Base-by-base conservation (phyloP, 2,797 vertebrate species). In the Coilia nasus region DNA sequence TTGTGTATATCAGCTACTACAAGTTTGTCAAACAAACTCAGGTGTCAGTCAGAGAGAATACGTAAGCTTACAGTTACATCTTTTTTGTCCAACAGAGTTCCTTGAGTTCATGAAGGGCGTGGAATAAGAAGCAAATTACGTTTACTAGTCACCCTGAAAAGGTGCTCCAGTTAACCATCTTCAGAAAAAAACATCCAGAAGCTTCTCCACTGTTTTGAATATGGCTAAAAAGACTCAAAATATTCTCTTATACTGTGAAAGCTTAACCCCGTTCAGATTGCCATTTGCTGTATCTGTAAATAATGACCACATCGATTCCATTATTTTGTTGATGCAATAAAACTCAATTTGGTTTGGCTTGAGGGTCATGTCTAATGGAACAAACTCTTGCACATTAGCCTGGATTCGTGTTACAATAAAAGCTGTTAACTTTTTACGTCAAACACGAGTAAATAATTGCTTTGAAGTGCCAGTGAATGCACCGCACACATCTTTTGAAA, bases 71-170 rank as follows among this genome's bases (percentile, higher is more conserved):
- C 9, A 1, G 3, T 15, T 35, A 31, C 25, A 41, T 31, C 14
- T 25, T 86, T 82, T 75, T 46, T 87, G 85, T 90, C 54, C 87
- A 59, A 89, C 92, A 96, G 96, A 96, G 88, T 96, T 96, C 90
- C 90, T 96, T 93, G 96, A 96, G 87, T 96, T 96, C 90, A 96
- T 96, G 96, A 96, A 96, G 91, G 96, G 96, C 50, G 96, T 96
- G 21, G 96, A 96, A 88, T 96, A 95, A 94, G 91, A 46, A 75
- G 64, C 0, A 41, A 41, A 31, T 11, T 23, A 41, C 44, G 19
- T 44, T 9, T 25, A 21, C 50, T 54, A 9, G 14, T 54, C 71
- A 78, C 41, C 71, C 71, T 44, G 35, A 17, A 78, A 78, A 44
- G 71, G 35, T 31, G 7, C 35, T 7, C 31, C 35, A 31, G 25